Conservation (phyloP, 2,888 invertebrate species). For the Drosophila flavopinicola region DNA sequence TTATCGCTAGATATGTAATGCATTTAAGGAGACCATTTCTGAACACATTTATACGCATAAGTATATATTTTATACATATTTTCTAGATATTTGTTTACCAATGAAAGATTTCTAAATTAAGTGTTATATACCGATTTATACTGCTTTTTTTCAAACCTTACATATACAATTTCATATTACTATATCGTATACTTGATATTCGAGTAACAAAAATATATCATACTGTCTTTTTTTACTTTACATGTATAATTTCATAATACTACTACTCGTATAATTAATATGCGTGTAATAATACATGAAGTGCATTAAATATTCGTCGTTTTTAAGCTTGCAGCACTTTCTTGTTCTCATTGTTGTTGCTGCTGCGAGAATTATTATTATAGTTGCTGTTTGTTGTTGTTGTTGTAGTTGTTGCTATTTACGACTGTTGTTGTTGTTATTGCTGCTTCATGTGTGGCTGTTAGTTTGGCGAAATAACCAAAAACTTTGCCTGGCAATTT, state of each 20-base stretch:
- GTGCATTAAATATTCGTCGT: constrained; percentile 1
- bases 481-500: constrained; percentile 52
- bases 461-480: constrained; percentile 33
- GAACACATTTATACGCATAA: not conserved
- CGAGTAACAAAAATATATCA: too few species aligned
- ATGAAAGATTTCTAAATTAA: too few species aligned
- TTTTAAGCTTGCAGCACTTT: constrained; percentile 1
- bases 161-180: too few species aligned
- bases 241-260: too few species aligned
- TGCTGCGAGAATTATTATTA: constrained; percentile 50
- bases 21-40: not conserved
- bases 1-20: not conserved
- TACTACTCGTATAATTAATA: too few species aligned
- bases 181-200: too few species aligned
- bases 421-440: constrained; percentile 17
- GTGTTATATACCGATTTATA: too few species aligned
- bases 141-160: too few species aligned
- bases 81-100: too few species aligned
- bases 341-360: constrained; percentile 40
- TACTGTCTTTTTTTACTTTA: too few species aligned
- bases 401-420: constrained; percentile 35
- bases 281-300: not conserved
- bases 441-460: constrained; percentile 15
- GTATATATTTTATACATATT: too few species aligned
- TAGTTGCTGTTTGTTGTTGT: constrained; percentile 20